Evolutionary conservation across 1,140 invertebrate species (phyloP), one percentile per base, ranked within the genome.

Genomic region (Gryon sp.): DNA sequence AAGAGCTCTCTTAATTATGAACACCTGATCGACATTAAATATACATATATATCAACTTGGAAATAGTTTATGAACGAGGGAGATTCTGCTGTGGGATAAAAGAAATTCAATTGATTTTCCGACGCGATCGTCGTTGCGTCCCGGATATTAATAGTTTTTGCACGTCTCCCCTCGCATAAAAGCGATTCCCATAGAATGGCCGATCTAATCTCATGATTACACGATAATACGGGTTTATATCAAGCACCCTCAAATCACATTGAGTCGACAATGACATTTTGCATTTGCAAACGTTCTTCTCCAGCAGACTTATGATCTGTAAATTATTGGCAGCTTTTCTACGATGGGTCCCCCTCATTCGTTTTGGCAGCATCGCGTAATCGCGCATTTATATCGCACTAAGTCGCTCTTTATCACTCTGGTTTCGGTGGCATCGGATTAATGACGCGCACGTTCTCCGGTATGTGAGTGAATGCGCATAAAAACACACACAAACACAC

Each of bases 171-270:
- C 66, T 70, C 38, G 59, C 38, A 34, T 48, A 72, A 77, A 68
- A 72, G 66, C 45, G 60, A 62, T 40, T 72, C 66, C 32, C 16
- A 4, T 36, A 26, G 41, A 66, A 72, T 15, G 55, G 20, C 30
- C 45, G 62, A 66, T 68, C 55, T 78, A 78, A 73, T 73, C 75
- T 59, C 22, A 15, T 48, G 75, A 78, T 78, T 78, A 78, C 75
- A 66, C 68, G 62, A 78, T 78, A 65, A 60, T 78, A 50, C 26
- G 8, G 55, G 55, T 69, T 76, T 57, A 76, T 53, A 12, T 76
- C 18, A 36, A 63, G 52, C 59, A 52, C 73, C 57, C 73, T 63
- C 59, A 36, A 52, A 5, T 45, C n/a, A 38, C 48, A 60, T 77
- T 76, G 57, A 52, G 28, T 34, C 57, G 45, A 11, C n/a, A n/a